Evolutionary conservation across 2,888 invertebrate genomes (phyloP).

Genomic region (Agrypnus murinus): DNA sequence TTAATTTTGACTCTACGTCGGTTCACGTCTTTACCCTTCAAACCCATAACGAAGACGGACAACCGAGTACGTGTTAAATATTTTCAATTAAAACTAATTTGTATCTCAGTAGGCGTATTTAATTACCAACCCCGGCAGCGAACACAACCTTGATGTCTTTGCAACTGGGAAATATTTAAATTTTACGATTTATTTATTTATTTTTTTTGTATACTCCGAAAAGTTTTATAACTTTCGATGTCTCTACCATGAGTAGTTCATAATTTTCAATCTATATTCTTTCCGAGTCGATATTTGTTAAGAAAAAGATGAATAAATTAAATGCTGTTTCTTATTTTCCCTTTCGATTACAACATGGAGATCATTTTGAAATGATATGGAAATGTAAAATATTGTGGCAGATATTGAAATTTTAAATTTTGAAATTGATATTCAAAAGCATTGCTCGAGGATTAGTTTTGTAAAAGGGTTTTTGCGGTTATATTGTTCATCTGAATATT

Average conservation of each 20-base stretch:
- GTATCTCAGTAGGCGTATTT: conserved; percentile 50
- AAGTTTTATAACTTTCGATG: conserved; percentile 25
- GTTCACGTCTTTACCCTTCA: neutral
- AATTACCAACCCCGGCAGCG: conserved; percentile 41
- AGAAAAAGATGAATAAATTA: conserved; percentile 32
- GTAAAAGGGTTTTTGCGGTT: too few relatives aligned
- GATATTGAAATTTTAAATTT: too few relatives aligned
- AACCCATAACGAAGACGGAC: conserved; percentile 29
- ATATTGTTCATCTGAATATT: too few relatives aligned
- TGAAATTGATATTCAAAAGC: too few relatives aligned
- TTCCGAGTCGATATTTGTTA: conserved; percentile 31
- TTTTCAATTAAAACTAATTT: conserved; percentile 49
- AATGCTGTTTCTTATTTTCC: conserved; percentile 10
- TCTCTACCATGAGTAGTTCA: neutral
- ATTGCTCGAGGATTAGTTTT: too few relatives aligned
- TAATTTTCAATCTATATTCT: conserved; percentile 50
- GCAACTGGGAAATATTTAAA: conserved; percentile 35
- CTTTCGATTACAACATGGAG: conserved; percentile 3
- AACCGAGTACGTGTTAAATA: conserved; percentile 36
- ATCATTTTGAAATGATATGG: conserved; percentile 19
- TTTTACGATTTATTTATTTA: conserved; percentile 3
- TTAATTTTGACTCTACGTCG: conserved; percentile 41
- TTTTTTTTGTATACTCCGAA: conserved; percentile 28
- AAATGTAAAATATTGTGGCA: neutral
- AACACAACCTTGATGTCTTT: conserved; percentile 34